Evolutionary conservation across 2,113 vertebrate genomes (phyloP).

Genomic region (Pygoscelis adeliae): DNA sequence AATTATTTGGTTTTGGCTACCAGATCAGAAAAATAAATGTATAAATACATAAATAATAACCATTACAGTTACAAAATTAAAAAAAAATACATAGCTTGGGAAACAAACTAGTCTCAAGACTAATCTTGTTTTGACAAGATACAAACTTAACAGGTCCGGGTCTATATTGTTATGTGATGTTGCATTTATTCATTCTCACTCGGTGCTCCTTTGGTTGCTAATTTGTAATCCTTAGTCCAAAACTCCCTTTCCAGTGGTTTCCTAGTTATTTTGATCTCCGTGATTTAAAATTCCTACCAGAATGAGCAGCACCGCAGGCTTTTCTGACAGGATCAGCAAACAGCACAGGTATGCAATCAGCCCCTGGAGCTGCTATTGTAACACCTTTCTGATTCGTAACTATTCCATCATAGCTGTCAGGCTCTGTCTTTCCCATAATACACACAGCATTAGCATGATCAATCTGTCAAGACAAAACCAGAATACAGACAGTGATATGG

Average conservation of each 20-base stretch:
- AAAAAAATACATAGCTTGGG: background rate
- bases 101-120: background rate
- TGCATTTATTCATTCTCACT: background rate
- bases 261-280: background rate
- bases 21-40: background rate
- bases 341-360: conserved; percentile 92
- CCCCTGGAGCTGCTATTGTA: conserved; percentile 87
- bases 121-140: background rate
- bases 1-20: background rate
- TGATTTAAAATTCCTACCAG: conserved; percentile 77
- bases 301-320: conserved; percentile 89
- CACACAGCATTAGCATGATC: conserved; percentile 84
- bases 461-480: conserved; percentile 67
- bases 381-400: conserved; percentile 82
- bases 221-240: background rate
- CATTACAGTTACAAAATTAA: background rate
- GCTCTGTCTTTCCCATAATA: conserved; percentile 83
- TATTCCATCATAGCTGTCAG: conserved; percentile 88
- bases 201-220: background rate
- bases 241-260: background rate
- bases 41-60: background rate
- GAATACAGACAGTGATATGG: background rate
- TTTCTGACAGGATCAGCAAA: conserved; percentile 88
- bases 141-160: background rate
- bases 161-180: background rate